Evolutionary conservation across 1,140 invertebrate genomes (phyloP).

Genomic region (Lepidostoma basale): DNA sequence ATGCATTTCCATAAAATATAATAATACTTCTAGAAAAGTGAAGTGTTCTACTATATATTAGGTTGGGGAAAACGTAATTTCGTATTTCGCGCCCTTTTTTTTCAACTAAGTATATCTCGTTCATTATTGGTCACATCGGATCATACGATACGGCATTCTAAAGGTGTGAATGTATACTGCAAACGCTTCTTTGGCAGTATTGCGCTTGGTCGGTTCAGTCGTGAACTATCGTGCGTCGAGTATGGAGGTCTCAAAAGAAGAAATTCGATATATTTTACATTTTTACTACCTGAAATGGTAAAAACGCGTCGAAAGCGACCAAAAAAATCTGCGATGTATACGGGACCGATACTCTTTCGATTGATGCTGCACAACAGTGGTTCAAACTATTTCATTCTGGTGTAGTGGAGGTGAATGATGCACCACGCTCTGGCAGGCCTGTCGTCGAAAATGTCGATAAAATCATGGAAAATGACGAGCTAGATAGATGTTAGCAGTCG

Average conservation of each 20-base stretch:
- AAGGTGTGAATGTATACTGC: background rate
- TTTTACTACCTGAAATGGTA: too few relatives aligned
- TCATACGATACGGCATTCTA: background rate
- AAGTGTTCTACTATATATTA: too few relatives aligned
- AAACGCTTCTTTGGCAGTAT: constrained; percentile 3
- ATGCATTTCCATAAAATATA: too few relatives aligned
- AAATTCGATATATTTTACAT: too few relatives aligned
- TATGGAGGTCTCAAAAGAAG: too few relatives aligned
- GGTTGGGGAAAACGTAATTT: constrained; percentile 5
- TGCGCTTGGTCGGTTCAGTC: constrained; percentile 43
- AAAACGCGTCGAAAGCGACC: background rate
- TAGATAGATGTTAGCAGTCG: background rate
- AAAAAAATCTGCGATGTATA: constrained; percentile 8
- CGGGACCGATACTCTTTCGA: constrained; percentile 1
- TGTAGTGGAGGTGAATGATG: constrained; percentile 8
- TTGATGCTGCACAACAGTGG: background rate
- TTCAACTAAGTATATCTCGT: constrained; percentile 19
- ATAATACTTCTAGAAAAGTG: too few relatives aligned
- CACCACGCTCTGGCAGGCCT: constrained; percentile 3
- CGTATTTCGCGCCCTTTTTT: constrained; percentile 5
- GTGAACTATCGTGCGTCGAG: too few relatives aligned
- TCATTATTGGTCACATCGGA: constrained; percentile 4
- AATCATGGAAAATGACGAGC: constrained; percentile 18
- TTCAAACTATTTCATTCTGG: background rate
- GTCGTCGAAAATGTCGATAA: constrained; percentile 19